These are phyloP conservation scores for Hypothenemus hampei DNA, from an alignment of 1,140 invertebrate species.

Conservation along the genomic window DNA sequence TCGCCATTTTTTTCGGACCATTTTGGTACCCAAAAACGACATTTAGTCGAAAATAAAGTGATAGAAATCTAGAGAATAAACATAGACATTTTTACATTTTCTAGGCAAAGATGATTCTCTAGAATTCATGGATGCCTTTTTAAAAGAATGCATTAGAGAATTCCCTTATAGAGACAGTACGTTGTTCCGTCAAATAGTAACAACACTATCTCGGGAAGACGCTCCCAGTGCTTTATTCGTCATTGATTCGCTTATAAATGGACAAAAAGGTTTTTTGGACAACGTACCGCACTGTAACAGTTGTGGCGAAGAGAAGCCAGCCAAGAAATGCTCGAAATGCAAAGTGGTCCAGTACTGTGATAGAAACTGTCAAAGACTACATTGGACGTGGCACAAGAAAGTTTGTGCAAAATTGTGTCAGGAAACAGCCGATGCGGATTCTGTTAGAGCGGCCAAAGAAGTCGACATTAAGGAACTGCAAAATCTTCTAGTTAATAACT, in stretches of 20 bases:
- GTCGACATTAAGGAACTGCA: slow-evolving; percentile 25
- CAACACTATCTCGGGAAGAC: slow-evolving; percentile 65
- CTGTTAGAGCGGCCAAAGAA: slow-evolving; percentile 7
- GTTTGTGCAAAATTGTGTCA: slow-evolving; percentile 58
- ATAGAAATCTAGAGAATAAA: too few relatives aligned
- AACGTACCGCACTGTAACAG: slow-evolving; percentile 72
- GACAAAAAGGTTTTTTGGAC: slow-evolving; percentile 73
- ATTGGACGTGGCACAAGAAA: slow-evolving; percentile 97
- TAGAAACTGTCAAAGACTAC: slow-evolving; percentile 86
- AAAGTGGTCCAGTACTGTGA: slow-evolving; percentile 93
- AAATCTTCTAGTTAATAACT: slow-evolving; percentile 24
- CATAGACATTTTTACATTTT: too few relatives aligned
- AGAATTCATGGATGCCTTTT: slow-evolving; percentile 74
- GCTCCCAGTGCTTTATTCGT: slow-evolving; percentile 65
- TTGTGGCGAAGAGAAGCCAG: slow-evolving; percentile 82
- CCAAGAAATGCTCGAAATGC: slow-evolving; percentile 93
- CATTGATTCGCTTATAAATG: slow-evolving; percentile 83
- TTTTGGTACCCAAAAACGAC: too few relatives aligned
- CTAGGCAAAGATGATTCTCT: slow-evolving; percentile 68
- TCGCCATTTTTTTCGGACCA: too few relatives aligned
- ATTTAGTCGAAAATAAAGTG: too few relatives aligned
- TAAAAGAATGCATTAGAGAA: slow-evolving; percentile 78
- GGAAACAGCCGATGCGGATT: background rate
- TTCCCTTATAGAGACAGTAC: slow-evolving; percentile 84
- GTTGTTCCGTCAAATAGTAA: slow-evolving; percentile 79